phyloP scores from a whole-genome alignment of 2,113 vertebrate species.

The Oceanodroma tethys region DNA sequence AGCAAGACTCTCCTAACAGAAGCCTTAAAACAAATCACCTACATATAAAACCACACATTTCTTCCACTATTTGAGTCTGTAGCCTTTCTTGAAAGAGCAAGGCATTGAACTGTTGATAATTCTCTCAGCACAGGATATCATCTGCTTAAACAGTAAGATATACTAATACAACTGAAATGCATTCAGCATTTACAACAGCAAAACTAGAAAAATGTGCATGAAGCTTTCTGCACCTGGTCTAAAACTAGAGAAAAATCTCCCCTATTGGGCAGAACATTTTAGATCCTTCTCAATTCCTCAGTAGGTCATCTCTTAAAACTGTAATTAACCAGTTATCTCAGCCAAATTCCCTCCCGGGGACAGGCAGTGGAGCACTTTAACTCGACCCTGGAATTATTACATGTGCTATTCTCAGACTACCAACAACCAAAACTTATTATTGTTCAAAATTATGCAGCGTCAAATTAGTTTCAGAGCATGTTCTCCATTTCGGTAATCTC shows the following conservation, averaged over 20 bases:
- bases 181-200: neutral
- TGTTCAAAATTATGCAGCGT: neutral
- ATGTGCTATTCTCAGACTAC: neutral
- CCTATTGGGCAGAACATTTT: neutral
- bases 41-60: neutral
- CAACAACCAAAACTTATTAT: neutral
- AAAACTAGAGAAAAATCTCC: neutral
- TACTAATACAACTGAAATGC: neutral
- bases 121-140: neutral
- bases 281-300: neutral
- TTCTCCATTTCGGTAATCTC: accelerated
- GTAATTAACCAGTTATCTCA: neutral
- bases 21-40: neutral
- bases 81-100: neutral
- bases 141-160: neutral
- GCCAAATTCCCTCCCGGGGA: neutral
- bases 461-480: neutral
- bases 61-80: neutral
- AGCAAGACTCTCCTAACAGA: neutral
- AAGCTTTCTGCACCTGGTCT: neutral
- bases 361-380: neutral
- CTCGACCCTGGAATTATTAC: neutral
- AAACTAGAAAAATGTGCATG: neutral
- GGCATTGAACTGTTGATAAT: neutral
- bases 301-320: neutral